phyloP scores from a whole-genome alignment of 2,888 invertebrate species.

The Heliconius aoede region DNA sequence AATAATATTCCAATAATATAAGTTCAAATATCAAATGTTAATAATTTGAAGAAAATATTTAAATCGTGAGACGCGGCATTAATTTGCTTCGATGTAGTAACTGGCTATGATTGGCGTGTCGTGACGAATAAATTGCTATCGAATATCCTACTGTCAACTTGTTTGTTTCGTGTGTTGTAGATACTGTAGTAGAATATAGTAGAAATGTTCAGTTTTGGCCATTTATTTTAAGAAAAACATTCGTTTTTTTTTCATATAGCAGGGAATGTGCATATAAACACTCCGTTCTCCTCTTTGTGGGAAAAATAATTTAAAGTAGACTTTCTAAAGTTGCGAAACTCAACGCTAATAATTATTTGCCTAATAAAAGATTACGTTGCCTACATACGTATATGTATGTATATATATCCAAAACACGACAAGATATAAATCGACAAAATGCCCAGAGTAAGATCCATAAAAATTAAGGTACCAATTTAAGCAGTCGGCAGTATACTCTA shows the following conservation, averaged over 20 bases:
- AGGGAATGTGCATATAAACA: neutral
- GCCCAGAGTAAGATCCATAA: neutral
- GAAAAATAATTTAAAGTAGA: neutral
- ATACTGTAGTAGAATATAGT: slow-evolving; percentile 47
- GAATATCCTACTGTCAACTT: slow-evolving; percentile 63
- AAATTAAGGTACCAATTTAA: slow-evolving; percentile 44
- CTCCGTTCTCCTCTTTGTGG: neutral
- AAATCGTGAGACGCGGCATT: slow-evolving; percentile 42
- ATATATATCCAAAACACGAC: neutral
- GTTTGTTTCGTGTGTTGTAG: slow-evolving; percentile 50
- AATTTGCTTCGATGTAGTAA: slow-evolving; percentile 39
- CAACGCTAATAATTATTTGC: neutral
- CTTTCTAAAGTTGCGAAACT: neutral
- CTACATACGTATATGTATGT: too few species aligned
- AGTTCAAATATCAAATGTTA: neutral
- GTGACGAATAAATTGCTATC: slow-evolving; percentile 60
- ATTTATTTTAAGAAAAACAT: too few species aligned
- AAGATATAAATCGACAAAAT: neutral
- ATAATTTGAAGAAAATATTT: slow-evolving; percentile 12
- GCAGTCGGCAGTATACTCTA: slow-evolving; percentile 46
- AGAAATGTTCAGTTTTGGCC: neutral
- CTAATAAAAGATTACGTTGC: too few species aligned
- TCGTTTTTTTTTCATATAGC: too few species aligned
- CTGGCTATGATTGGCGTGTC: slow-evolving; percentile 48
- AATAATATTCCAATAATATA: neutral